These are phyloP conservation scores for Clarias pachynema DNA, from an alignment of 2,797 vertebrate species.

Conservation along the genomic window DNA sequence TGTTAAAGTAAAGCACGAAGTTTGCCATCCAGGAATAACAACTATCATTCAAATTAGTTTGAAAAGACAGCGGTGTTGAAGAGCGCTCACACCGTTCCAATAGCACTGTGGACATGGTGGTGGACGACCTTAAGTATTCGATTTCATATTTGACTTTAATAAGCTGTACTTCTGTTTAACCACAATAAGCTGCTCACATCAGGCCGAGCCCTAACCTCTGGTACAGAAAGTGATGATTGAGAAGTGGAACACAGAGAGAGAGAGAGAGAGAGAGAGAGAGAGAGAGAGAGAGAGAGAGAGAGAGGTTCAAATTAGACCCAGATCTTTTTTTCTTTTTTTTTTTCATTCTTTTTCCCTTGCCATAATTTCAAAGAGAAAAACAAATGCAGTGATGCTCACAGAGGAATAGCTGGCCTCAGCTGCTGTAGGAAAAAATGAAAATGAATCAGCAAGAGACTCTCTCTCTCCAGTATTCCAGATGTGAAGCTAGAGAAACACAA, in stretches of 20 bases:
- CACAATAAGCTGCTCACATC: constrained; percentile 40
- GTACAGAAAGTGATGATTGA: constrained; percentile 31
- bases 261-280: constrained; percentile 5
- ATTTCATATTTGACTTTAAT: constrained; percentile 22
- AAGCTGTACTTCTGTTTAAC: constrained; percentile 42
- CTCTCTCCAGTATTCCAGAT: constrained; percentile 57
- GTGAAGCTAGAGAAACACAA: constrained; percentile 48
- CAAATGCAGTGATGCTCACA: constrained; percentile 52
- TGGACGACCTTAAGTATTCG: constrained; percentile 27
- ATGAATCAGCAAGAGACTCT: constrained; percentile 55
- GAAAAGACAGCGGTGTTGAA: constrained; percentile 5
- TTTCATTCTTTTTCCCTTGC: constrained; percentile 25
- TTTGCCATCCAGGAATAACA: constrained; percentile 1
- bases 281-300: not conserved
- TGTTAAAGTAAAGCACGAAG: not conserved
- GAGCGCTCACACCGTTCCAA: not conserved
- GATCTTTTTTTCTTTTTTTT: constrained; percentile 42
- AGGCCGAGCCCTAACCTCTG: constrained; percentile 56
- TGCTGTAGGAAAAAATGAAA: constrained; percentile 58
- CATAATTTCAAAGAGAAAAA: constrained; percentile 55
- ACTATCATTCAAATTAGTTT: constrained; percentile 10
- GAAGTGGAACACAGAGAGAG: not conserved
- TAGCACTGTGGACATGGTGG: constrained; percentile 31
- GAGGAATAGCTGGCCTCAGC: constrained; percentile 46
- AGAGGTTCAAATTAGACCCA: constrained; percentile 52